Base-by-base conservation (phyloP, 2,888 invertebrate genomes). In the Panorpa germanica region DNA sequence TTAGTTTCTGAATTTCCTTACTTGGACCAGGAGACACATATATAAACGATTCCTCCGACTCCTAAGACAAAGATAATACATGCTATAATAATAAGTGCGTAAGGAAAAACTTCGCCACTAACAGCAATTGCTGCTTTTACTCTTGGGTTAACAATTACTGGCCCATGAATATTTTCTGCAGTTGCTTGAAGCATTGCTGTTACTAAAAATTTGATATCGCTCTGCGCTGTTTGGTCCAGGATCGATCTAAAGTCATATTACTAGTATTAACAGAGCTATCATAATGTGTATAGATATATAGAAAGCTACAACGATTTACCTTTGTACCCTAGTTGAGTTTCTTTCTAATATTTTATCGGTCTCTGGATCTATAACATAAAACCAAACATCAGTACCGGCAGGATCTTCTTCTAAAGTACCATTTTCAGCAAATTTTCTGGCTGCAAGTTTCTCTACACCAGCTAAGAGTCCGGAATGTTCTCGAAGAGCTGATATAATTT, bases 11-110 rank as follows among this genome's bases (percentile, higher is more conserved):
- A 31, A 29, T 15, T 7, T 12, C 48, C 56, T 58, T 51, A 85
- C 83, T 80, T 80, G 32, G 85, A 82, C 85, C 90, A 91, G 2
- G 88, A 88, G 30, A 88, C 74, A 51, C 90, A 86, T 35, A 91
- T 85, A 47, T 91, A 90, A 29, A 88, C 71, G 27, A 91, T 88
- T 5, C 88, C 91, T 29, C 82, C 76, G 8, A 80, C 64, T 6
- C 85, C 85, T 6, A 88, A 67, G 2, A 91, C 66, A 21, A 90
- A 66, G 35, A 91, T 90, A n/a, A 91, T 70, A 32, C 78, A 75
- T 0, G 85, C 90, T 2, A 93, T 65, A 9, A 83, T 77, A 37
- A 93, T 77, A 16, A 91, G 60, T 1, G 88, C 86, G 39, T 83
- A 85, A 11, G 88, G 90, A 40, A 88, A 77, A 6, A 85, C 77